Evolutionary conservation across 2,888 invertebrate species (phyloP).

Genomic region (Drosophila macrospina): DNA sequence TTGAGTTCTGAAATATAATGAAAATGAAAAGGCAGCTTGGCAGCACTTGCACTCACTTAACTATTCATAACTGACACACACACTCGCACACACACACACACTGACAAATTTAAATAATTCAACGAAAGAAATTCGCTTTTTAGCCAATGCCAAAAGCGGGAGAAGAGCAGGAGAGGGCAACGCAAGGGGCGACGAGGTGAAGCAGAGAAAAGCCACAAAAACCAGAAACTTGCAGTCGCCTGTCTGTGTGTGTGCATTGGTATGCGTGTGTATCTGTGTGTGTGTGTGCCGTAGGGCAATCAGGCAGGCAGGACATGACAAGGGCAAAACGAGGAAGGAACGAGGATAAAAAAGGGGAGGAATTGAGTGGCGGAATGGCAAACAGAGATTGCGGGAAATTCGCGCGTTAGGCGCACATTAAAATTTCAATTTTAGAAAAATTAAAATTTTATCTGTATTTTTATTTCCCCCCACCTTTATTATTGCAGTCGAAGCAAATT

Average conservation of each 20-base stretch:
- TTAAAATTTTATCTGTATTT: conserved; percentile 64
- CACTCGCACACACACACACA: conserved; percentile 13
- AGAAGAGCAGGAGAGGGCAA: conserved; percentile 1
- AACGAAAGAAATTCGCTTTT: conserved; percentile 64
- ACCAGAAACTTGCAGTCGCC: conserved; percentile 64
- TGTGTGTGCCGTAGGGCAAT: conserved; percentile 30
- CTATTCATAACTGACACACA: conserved; percentile 70
- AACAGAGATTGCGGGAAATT: conserved; percentile 36
- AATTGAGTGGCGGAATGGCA: conserved; percentile 8
- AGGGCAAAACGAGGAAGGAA: conserved; percentile 23
- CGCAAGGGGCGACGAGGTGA: background rate
- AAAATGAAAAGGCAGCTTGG: conserved; percentile 43
- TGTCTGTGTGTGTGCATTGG: conserved; percentile 12
- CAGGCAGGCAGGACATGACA: conserved; percentile 27
- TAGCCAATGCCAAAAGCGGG: conserved; percentile 44
- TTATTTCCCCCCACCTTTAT: background rate
- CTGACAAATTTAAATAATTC: conserved; percentile 69
- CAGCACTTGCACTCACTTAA: conserved; percentile 67
- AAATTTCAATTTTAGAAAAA: conserved; percentile 71
- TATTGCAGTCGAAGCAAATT: background rate
- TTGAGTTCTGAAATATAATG: conserved; percentile 27
- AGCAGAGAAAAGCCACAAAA: conserved; percentile 58
- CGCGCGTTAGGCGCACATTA: conserved; percentile 61
- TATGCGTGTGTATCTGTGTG: conserved; percentile 6
- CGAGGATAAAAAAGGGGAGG: background rate